Conservation (phyloP, 1,140 invertebrate species). For the Conus ventricosus region DNA sequence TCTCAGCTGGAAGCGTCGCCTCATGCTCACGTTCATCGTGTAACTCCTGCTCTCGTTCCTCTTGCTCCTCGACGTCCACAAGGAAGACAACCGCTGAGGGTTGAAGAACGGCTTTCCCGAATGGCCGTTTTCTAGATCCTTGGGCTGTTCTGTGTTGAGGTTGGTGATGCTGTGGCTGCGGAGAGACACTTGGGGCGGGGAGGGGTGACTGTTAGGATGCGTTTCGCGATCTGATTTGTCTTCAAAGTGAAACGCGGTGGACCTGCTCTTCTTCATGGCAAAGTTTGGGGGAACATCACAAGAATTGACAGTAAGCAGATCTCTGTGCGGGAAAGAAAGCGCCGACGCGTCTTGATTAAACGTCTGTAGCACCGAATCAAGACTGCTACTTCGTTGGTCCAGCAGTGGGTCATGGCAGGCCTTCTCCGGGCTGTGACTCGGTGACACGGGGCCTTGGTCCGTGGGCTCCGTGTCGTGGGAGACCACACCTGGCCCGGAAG, state of each 20-base stretch:
- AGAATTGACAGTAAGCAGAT: conserved; percentile 23
- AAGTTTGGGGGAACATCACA: neutral
- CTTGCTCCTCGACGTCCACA: too few relatives aligned
- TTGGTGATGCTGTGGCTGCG: conserved; percentile 44
- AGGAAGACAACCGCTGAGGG: too few relatives aligned
- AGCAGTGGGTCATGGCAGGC: neutral
- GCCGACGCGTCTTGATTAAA: neutral
- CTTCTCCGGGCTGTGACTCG: neutral
- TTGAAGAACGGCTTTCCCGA: too few relatives aligned
- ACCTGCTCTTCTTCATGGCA: conserved; percentile 22
- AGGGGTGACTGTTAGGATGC: neutral
- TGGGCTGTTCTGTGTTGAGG: neutral
- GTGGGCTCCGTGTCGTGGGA: neutral
- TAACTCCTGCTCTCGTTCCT: neutral
- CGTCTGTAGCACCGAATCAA: neutral
- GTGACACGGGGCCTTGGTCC: neutral
- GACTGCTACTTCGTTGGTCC: conserved; percentile 15
- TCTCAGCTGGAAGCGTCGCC: conserved; percentile 78
- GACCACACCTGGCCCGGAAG: neutral
- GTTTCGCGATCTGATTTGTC: neutral
- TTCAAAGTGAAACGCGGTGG: neutral
- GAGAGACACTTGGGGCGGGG: neutral
- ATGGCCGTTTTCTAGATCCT: too few relatives aligned
- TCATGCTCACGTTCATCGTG: conserved; percentile 56
- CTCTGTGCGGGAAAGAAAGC: neutral